phyloP scores from a whole-genome alignment of 1,140 invertebrate species.

The Lerema accius region DNA sequence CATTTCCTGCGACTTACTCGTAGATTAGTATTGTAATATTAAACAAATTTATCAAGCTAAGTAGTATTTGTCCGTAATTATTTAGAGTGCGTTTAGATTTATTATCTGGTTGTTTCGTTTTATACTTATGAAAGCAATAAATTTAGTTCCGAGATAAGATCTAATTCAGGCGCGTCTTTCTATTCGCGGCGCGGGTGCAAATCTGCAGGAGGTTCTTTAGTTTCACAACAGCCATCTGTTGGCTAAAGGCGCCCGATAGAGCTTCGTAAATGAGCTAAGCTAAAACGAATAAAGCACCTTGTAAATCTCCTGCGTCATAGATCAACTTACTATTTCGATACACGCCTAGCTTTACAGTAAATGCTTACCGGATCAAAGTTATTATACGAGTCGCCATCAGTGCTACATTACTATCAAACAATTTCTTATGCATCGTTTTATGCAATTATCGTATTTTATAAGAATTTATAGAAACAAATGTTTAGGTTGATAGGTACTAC shows the following conservation, averaged over 20 bases:
- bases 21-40: neutral
- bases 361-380: too few species aligned
- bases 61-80: constrained; percentile 17
- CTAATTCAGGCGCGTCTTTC: constrained; percentile 53
- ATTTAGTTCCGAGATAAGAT: constrained; percentile 52
- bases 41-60: constrained; percentile 17
- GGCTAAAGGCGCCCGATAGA: constrained; percentile 50
- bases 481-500: too few species aligned
- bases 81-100: constrained; percentile 21
- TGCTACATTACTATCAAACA: too few species aligned
- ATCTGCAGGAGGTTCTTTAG: constrained; percentile 54
- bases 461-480: too few species aligned
- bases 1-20: constrained; percentile 1
- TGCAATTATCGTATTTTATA: too few species aligned
- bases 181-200: constrained; percentile 42
- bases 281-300: constrained; percentile 54
- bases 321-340: neutral
- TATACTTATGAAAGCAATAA: constrained; percentile 40
- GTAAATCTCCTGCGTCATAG: constrained; percentile 13
- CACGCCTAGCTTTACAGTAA: too few species aligned
- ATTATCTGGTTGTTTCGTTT: constrained; percentile 17
- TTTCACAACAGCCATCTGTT: constrained; percentile 57
- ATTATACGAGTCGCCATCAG: too few species aligned
- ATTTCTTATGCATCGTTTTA: too few species aligned
- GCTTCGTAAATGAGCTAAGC: constrained; percentile 55